Base-by-base conservation (phyloP, 2,113 vertebrate genomes). In the Chloropsis cyanopogon region DNA sequence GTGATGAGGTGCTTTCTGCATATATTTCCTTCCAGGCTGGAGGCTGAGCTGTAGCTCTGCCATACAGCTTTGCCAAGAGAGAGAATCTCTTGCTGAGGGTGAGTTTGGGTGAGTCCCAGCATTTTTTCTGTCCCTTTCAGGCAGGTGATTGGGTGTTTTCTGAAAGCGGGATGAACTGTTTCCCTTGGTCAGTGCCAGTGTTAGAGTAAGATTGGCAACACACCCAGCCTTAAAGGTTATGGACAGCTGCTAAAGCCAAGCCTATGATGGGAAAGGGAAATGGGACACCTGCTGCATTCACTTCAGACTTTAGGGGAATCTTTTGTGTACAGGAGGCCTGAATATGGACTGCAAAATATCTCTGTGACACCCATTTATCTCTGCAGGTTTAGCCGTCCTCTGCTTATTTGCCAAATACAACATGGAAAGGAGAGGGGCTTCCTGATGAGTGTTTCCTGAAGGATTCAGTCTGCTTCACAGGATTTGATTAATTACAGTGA, bases 141-240 rank as follows among this genome's bases (percentile, higher is more conserved):
- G 28, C 26, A 65, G 41, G n/a, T 77, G 52, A 33, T 8, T 8
- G 11, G 29, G 42, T 41, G 10, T 31, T 72, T 46, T 50, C 24
- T 59, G 35, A 2, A 47, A 42, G 29, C 0, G 0, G 39, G n/a
- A 17, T 25, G 42, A 64, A 49, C 17, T 46, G 0, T 59, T 90
- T 81, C 35, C 33, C 31, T 57, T 0, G 0, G 49, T 35, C 47
- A 33, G 26, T 26, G 41, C 35, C 70, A 22, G 77, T 10, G 13
- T 31, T 41, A 7, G 17, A 68, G 44, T 16, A 50, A 60, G 35
- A 33, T 5, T 20, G 50, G 44, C 35, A 50, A 4, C 6, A 4
- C 22, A 64, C 9, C 4, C 14, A 4, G 25, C 2, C 5, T 69
- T 54, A 31, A 46, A 54, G 29, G 33, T 64, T 63, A 52, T 33